Conservation (phyloP, 2,797 vertebrate species). For the Allobates femoralis region DNA sequence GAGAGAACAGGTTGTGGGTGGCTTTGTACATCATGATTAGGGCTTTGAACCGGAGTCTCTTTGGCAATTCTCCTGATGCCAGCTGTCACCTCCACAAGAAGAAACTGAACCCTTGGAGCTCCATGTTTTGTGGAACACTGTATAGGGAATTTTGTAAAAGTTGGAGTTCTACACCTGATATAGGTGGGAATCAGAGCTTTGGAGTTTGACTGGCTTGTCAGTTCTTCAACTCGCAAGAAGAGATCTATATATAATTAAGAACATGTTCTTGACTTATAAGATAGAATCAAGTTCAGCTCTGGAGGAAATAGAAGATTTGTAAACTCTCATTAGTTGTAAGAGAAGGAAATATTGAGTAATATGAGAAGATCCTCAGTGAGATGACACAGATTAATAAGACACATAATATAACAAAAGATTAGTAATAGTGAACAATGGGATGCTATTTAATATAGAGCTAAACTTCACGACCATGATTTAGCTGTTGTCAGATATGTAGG, state of each 20-base stretch:
- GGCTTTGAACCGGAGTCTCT: too few relatives aligned
- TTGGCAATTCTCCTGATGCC: too few relatives aligned
- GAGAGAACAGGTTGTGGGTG: too few relatives aligned
- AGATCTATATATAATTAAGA: neutral
- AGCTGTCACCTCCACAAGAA: too few relatives aligned
- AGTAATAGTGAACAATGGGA: slow-evolving; percentile 10
- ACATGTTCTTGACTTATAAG: neutral
- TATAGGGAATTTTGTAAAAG: too few relatives aligned
- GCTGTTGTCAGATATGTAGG: slow-evolving; percentile 5
- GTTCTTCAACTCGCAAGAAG: neutral
- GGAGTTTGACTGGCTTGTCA: neutral
- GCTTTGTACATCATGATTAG: too few relatives aligned
- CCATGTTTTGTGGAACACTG: too few relatives aligned
- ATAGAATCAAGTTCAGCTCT: neutral
- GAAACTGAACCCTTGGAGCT: too few relatives aligned
- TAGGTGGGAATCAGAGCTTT: neutral
- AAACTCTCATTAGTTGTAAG: slow-evolving; percentile 1
- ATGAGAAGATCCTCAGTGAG: slow-evolving; percentile 23
- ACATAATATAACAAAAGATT: slow-evolving; percentile 20
- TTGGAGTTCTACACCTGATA: neutral
- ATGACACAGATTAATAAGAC: slow-evolving; percentile 28
- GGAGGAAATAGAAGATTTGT: slow-evolving; percentile 23
- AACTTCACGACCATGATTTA: slow-evolving; percentile 33
- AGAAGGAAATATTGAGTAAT: slow-evolving; percentile 34
- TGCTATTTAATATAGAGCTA: slow-evolving; percentile 51